phyloP scores from a whole-genome alignment of 2,113 vertebrate species.

The Otis tarda region DNA sequence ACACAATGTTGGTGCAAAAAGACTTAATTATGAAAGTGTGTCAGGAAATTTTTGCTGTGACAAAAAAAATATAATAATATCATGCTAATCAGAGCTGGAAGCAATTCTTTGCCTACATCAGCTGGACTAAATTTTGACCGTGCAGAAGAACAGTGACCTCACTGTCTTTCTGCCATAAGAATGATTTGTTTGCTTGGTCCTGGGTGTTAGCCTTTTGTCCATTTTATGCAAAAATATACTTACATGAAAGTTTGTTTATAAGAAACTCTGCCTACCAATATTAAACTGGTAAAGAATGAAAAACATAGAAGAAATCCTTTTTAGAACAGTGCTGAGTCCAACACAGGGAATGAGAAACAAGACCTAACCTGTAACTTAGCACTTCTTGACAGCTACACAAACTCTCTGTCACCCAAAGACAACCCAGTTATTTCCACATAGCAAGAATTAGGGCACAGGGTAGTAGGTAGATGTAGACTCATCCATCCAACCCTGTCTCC shows the following conservation, averaged over 20 bases:
- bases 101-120: not conserved
- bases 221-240: not conserved
- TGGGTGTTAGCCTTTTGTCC: not conserved
- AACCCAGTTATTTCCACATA: not conserved
- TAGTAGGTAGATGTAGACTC: accelerated
- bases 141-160: not conserved
- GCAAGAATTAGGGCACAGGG: not conserved
- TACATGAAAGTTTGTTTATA: not conserved
- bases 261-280: not conserved
- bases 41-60: not conserved
- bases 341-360: not conserved
- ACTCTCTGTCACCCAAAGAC: not conserved
- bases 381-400: not conserved
- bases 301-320: not conserved
- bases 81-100: not conserved
- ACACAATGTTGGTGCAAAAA: not conserved
- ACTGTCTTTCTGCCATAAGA: not conserved
- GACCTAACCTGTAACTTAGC: not conserved
- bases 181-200: not conserved
- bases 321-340: not conserved
- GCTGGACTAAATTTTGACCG: not conserved
- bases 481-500: too few species aligned
- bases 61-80: not conserved
- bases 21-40: not conserved
- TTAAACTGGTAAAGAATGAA: not conserved